Evolutionary conservation across 1,140 invertebrate genomes (phyloP), one percentile per base, ranked within the genome.

Genomic region (Macrocentrus cingulum): DNA sequence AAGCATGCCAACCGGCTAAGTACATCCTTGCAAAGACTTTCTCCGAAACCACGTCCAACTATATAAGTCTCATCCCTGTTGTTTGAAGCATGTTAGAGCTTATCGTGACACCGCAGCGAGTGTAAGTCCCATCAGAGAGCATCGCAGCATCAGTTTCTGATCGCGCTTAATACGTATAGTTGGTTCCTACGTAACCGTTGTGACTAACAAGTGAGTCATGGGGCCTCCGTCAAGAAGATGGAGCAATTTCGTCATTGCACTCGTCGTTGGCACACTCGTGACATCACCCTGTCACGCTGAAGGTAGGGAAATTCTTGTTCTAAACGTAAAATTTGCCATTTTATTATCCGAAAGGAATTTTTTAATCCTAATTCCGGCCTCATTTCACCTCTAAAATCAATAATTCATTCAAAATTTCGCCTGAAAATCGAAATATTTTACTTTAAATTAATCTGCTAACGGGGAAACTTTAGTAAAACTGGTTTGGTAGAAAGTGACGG

Each of bases 1-100:
- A n/a, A 41, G 11, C 9, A 45, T 45, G 20, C 18, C 13, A 41
- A 23, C 19, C 48, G 19, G 50, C 25, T 50, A 63, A 36, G 49
- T 53, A 68, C 72, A 77, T 76, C 75, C 72, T 75, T 65, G 59
- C 63, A 61, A 71, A 66, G 71, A 80, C 77, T 80, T 79, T 79
- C 77, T 79, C 77, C 76, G 64, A 80, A 80, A 79, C 51, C 76
- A 77, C 73, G 55, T 65, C 65, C 68, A 76, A 74, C 72, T 77
- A 78, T 80, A 80, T 79, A 74, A 70, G 67, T 44, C 20, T 70
- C 70, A 73, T 76, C 67, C 67, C 59, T 67, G 62, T 63, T 71
- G 66, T 76, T 79, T 75, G 70, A 75, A 72, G 65, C 72, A 76
- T 65, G 76, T 79, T 78, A 77, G 76, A 77, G 71, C 67, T 72